Conservation (phyloP, 1,140 invertebrate species). For the Euglossa dilemma region DNA sequence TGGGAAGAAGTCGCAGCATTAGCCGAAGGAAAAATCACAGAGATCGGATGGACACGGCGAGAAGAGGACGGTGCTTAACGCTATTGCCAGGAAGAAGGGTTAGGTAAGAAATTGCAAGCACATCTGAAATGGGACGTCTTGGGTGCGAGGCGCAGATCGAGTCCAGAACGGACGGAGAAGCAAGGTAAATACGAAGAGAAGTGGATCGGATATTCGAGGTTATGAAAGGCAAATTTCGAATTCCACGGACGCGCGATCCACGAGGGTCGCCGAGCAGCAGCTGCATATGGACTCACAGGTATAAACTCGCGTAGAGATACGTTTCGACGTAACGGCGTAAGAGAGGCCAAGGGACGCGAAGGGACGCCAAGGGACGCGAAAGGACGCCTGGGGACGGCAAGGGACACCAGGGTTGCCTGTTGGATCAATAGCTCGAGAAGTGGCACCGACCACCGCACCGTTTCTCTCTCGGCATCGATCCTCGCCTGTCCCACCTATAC, state of each 20-base stretch:
- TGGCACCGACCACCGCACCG: conserved; percentile 66
- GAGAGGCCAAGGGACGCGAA: conserved; percentile 33
- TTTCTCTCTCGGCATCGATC: conserved; percentile 75
- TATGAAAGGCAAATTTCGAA: conserved; percentile 18
- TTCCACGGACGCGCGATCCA: conserved; percentile 12
- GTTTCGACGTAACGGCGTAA: conserved; percentile 38
- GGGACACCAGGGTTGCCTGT: conserved; percentile 42
- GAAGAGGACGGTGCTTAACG: no score
- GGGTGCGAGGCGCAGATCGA: background rate
- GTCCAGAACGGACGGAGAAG: background rate
- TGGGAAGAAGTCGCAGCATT: no score
- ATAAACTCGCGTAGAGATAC: conserved; percentile 7
- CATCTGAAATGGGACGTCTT: background rate
- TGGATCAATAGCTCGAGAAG: conserved; percentile 77
- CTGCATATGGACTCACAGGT: background rate
- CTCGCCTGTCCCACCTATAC: conserved; percentile 46
- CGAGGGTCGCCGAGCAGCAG: no score
- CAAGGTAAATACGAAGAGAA: conserved; percentile 7
- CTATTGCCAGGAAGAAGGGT: background rate
- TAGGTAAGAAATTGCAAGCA: background rate
- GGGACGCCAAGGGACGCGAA: no score
- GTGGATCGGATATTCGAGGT: conserved; percentile 14
- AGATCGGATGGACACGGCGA: no score
- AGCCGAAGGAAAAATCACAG: no score
- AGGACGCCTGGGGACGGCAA: no score